A percentile compares a stretch with the other conserved stretches of the same genome.
phyloP scores from a whole-genome alignment of 2,797 vertebrate species.

The Ibycter americanus region DNA sequence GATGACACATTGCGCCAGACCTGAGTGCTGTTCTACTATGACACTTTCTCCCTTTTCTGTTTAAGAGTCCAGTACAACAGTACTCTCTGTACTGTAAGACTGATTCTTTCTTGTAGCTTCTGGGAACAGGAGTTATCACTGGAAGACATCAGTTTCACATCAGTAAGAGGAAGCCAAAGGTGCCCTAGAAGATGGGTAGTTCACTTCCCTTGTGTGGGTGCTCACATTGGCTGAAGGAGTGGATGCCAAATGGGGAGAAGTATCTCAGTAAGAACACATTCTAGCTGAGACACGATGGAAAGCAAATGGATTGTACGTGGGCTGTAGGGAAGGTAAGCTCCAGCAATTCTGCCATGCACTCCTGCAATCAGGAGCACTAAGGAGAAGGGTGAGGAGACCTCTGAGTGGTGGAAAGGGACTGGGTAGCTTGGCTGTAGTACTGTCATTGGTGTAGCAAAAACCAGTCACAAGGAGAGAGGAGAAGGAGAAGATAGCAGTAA shows the following conservation, averaged over 20 bases:
- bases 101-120: not conserved
- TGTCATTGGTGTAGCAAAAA: not conserved
- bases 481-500: not conserved
- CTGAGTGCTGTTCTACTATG: not conserved
- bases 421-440: not conserved
- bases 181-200: not conserved
- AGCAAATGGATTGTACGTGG: not conserved
- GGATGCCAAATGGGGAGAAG: not conserved
- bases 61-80: not conserved
- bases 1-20: not conserved
- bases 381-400: not conserved
- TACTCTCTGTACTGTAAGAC: rapidly evolving
- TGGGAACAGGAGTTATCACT: not conserved
- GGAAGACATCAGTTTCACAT: not conserved
- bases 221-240: not conserved
- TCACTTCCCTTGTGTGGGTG: not conserved
- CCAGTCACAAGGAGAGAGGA: not conserved
- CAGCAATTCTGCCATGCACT: not conserved
- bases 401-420: not conserved
- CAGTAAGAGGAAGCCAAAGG: not conserved
- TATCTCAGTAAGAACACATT: rapidly evolving
- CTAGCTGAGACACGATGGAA: not conserved
- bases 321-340: not conserved
- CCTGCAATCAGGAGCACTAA: not conserved
- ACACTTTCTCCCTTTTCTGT: not conserved